These are phyloP conservation scores for Chaetorhynchus papuensis DNA, from an alignment of 2,113 vertebrate species.

Conservation along the genomic window DNA sequence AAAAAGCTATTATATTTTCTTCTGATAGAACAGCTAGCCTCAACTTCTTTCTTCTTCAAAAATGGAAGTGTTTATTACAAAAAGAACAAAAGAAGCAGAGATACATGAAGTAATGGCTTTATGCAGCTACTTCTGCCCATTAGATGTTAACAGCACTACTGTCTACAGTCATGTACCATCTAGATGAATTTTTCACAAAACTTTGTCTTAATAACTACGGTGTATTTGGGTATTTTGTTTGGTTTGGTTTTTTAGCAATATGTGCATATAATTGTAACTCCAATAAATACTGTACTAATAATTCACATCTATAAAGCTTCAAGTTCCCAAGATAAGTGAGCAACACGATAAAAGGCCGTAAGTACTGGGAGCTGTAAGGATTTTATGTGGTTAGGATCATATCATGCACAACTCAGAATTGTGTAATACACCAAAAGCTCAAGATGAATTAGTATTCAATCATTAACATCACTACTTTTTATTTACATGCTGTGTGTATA, in stretches of 20 bases:
- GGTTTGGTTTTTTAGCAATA: neutral
- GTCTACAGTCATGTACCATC: neutral
- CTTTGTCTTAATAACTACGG: neutral
- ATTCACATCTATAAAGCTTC: neutral
- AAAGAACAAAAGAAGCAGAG: conserved; percentile 18
- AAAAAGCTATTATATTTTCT: conserved; percentile 57
- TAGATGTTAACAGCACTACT: neutral
- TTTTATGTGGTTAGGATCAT: neutral
- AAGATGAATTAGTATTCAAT: neutral
- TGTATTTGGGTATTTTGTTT: neutral
- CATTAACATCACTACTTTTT: neutral
- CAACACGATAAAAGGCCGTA: neutral
- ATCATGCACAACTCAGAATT: neutral
- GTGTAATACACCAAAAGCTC: neutral
- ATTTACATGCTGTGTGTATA: neutral
- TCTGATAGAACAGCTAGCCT: conserved; percentile 30
- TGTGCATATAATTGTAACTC: neutral
- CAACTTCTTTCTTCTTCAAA: conserved; percentile 29
- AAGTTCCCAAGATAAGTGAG: neutral
- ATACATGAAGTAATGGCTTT: neutral
- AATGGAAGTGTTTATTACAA: conserved; percentile 26
- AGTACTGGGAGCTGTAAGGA: neutral
- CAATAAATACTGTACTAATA: neutral
- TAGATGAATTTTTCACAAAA: conserved; percentile 1
- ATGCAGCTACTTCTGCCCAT: neutral